Conservation (phyloP, 2,113 vertebrate genomes). For the Brienomyrus longianalis region DNA sequence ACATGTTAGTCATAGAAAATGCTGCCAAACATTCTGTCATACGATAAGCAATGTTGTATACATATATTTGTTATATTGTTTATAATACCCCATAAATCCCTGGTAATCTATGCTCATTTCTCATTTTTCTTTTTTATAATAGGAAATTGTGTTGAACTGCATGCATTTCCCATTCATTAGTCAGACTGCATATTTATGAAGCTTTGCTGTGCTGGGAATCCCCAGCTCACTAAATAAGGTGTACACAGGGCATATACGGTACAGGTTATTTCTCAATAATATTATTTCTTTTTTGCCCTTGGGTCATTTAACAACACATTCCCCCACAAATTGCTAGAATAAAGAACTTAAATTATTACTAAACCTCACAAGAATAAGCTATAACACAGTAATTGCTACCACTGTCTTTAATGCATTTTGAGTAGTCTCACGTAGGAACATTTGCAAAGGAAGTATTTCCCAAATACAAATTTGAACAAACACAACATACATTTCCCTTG, state of each 20-base stretch:
- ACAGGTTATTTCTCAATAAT: neutral
- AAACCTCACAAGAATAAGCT: neutral
- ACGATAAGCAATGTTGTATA: neutral
- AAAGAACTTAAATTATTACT: neutral
- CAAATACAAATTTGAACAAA: neutral
- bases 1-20: neutral
- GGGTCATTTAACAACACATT: neutral
- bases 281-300: neutral
- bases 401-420: neutral
- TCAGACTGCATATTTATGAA: neutral
- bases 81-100: neutral
- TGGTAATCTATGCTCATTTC: neutral
- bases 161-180: neutral
- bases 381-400: neutral
- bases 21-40: neutral
- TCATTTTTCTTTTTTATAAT: neutral
- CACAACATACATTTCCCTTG: neutral
- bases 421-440: neutral
- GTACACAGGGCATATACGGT: neutral
- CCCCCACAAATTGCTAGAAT: neutral
- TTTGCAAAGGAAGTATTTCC: neutral
- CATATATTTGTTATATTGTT: neutral
- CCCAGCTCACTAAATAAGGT: neutral
- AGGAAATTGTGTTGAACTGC: neutral
- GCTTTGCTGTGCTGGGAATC: neutral